phyloP scores from a whole-genome alignment of 2,888 invertebrate genomes.

The Mesochorus sp. region DNA sequence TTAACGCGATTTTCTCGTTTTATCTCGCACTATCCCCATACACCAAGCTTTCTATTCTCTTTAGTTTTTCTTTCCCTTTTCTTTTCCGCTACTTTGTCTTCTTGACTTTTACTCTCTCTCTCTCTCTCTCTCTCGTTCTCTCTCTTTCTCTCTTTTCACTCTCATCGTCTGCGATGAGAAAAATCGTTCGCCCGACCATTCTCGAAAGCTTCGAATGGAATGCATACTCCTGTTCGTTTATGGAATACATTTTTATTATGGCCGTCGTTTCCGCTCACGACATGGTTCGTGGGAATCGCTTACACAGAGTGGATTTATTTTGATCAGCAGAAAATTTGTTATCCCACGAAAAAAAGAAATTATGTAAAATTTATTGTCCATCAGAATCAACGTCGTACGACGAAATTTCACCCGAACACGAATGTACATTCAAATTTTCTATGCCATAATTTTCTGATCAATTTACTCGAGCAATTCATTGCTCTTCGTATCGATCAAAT shows the following conservation, averaged over 20 bases:
- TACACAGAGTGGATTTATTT: too few species aligned
- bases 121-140: constrained; percentile 13
- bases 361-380: too few species aligned
- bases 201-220: background rate
- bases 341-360: too few species aligned
- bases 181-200: background rate
- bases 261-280: constrained; percentile 1
- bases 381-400: too few species aligned
- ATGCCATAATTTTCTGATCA: too few species aligned
- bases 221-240: background rate
- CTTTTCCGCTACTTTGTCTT: background rate
- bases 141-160: constrained; percentile 1
- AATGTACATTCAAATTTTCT: too few species aligned
- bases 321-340: too few species aligned
- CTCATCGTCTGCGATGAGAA: constrained; percentile 7
- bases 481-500: background rate
- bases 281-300: too few species aligned
- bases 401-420: too few species aligned
- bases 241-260: constrained; percentile 8
- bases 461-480: background rate
- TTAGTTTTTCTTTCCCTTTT: constrained; percentile 14
- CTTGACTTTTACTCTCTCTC: constrained; percentile 10
- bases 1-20: constrained; percentile 14
- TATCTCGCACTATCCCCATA: background rate
- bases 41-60: too few species aligned